phyloP scores from a whole-genome alignment of 2,888 invertebrate species.

The Antheraea assamensis region DNA sequence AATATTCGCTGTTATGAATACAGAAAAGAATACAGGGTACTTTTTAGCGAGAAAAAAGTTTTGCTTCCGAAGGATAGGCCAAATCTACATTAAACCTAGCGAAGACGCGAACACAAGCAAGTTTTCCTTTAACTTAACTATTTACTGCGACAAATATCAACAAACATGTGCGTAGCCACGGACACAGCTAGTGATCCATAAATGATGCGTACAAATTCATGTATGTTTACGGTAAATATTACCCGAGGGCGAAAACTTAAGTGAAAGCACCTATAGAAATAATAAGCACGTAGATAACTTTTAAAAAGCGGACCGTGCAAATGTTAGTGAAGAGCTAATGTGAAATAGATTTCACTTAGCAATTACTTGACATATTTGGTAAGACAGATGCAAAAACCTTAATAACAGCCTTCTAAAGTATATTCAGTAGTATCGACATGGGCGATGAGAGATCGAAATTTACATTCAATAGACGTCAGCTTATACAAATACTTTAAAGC shows the following conservation, averaged over 20 bases:
- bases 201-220: slow-evolving; percentile 33
- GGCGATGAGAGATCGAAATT: slow-evolving; percentile 16
- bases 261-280: slow-evolving; percentile 65
- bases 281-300: slow-evolving; percentile 55
- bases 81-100: no score
- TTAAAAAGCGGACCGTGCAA: slow-evolving; percentile 57
- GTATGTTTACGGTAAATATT: slow-evolving; percentile 32
- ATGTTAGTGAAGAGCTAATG: slow-evolving; percentile 46
- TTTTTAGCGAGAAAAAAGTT: no score
- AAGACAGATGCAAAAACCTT: slow-evolving; percentile 25
- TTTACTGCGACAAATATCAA: not conserved
- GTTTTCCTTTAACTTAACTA: not conserved
- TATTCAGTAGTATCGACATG: slow-evolving; percentile 11
- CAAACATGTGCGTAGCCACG: slow-evolving; percentile 18
- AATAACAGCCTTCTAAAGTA: slow-evolving; percentile 19
- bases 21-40: no score
- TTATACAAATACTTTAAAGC: slow-evolving; percentile 14
- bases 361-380: slow-evolving; percentile 20
- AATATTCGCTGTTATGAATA: no score
- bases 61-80: no score
- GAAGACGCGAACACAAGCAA: not conserved
- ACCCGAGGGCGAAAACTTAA: slow-evolving; percentile 39
- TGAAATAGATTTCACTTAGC: slow-evolving; percentile 37
- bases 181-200: slow-evolving; percentile 7
- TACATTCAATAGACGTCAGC: slow-evolving; percentile 16